Evolutionary conservation across 1,140 invertebrate genomes (phyloP), one percentile per base, ranked within the genome.

Genomic region (Drosophila willistoni): DNA sequence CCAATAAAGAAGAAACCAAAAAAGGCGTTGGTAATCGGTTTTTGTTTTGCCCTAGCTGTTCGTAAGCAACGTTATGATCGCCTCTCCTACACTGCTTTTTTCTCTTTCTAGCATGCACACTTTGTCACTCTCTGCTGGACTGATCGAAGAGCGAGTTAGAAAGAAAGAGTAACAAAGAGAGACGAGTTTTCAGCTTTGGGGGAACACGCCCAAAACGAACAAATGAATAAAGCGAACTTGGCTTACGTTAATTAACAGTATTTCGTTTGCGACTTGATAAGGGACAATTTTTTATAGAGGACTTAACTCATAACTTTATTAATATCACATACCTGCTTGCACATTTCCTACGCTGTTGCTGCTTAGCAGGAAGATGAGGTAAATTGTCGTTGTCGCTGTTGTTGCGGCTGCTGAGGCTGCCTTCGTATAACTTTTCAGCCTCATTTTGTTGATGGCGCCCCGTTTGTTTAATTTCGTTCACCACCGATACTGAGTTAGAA

Each of bases 181-280:
- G 84, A 86, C 79, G 77, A 87, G 83, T 87, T 70, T 74, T 62
- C 84, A 84, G 55, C 84, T 77, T 79, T 83, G 84, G 73, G 85
- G 85, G 84, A 80, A 89, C 84, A 87, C 84, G 84, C 84, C 84
- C 84, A 74, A 87, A 51, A 47, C 1, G 14, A 51, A 51, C 17
- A 51, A 51, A 51, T 51, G 44, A 14, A 51, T 22, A 12, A 22
- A 22, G 13, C 19, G 17, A 87, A 63, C 81, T 70, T 84, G 84
- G 84, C 80, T 89, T 80, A 80, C 54, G 69, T 59, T 76, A 84
- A 78, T 74, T 57, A 19, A 9, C 7, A 12, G 7, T 5, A 51
- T 51, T 51, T 51, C n/a, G 14, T 47, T 19, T 19, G 14, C 7
- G 7, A 47, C 14, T 47, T 47, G 14, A 17, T 19, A 47, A 47